Conservation (phyloP, 2,113 vertebrate genomes). For the Poecilia latipinna region DNA sequence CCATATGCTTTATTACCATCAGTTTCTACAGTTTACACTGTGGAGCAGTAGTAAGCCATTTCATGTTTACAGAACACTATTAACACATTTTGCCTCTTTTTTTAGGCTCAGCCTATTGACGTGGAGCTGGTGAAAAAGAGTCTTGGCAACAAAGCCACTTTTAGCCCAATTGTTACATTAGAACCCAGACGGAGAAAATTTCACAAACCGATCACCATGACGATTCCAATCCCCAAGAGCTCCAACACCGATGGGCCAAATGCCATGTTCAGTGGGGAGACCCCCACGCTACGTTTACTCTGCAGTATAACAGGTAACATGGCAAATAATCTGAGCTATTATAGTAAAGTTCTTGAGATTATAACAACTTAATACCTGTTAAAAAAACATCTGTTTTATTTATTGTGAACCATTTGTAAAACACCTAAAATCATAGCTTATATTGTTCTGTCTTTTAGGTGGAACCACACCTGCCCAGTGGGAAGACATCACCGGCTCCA, state of each 20-base stretch:
- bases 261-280: slow-evolving; percentile 87
- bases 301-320: slow-evolving; percentile 95
- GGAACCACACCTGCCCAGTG: slow-evolving; percentile 98
- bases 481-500: slow-evolving; percentile 99
- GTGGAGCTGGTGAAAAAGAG: slow-evolving; percentile 91
- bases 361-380: background rate
- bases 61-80: background rate
- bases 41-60: background rate
- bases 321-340: background rate
- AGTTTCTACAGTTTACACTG: background rate
- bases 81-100: slow-evolving; percentile 25
- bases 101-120: slow-evolving; percentile 93
- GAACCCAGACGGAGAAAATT: slow-evolving; percentile 97
- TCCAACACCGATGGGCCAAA: slow-evolving; percentile 83
- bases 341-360: background rate
- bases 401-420: background rate
- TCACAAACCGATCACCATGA: slow-evolving; percentile 99
- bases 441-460: slow-evolving; percentile 78
- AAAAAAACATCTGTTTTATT: background rate
- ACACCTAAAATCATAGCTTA: background rate
- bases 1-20: no score
- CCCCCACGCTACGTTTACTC: slow-evolving; percentile 91
- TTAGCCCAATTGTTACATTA: slow-evolving; percentile 95
- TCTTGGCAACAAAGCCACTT: slow-evolving; percentile 96
- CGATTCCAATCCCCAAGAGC: slow-evolving; percentile 92